A percentile compares a stretch with the other conserved stretches of the same genome.
Conservation (phyloP, 2,113 vertebrate species). For the Tychaedon coryphoeus region DNA sequence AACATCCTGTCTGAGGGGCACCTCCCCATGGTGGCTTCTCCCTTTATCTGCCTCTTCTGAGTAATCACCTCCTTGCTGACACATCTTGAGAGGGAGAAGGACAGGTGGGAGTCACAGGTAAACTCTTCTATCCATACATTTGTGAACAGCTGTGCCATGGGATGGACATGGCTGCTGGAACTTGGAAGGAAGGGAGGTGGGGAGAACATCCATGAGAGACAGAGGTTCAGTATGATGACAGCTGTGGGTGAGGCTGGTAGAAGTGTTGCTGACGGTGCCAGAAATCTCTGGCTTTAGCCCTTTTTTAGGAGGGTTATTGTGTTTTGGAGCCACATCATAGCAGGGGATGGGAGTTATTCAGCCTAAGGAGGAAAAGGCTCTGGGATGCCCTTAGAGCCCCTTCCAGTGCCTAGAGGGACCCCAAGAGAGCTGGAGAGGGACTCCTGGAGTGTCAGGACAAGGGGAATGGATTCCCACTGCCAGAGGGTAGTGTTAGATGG, state of each 20-base stretch:
- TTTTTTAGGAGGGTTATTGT: rapidly evolving
- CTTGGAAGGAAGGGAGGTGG: not conserved
- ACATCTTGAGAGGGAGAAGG: not conserved
- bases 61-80: not conserved
- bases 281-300: not conserved
- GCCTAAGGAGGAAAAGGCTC: not conserved
- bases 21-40: conserved; percentile 28
- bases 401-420: not conserved
- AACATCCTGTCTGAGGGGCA: conserved; percentile 42
- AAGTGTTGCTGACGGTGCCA: not conserved
- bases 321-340: not conserved
- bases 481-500: not conserved
- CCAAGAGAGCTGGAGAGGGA: not conserved
- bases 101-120: not conserved
- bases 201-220: not conserved
- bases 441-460: not conserved
- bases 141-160: not conserved
- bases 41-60: conserved; percentile 12
- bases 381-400: not conserved
- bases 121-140: rapidly evolving
- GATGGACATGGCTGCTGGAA: not conserved
- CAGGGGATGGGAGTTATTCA: not conserved
- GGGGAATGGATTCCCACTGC: not conserved
- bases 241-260: not conserved
- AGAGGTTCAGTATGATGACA: not conserved